A percentile compares a stretch with the other conserved stretches of the same genome.
Evolutionary conservation across 2,888 invertebrate species (phyloP).

Genomic region (Mimumesa dahlbomi): DNA sequence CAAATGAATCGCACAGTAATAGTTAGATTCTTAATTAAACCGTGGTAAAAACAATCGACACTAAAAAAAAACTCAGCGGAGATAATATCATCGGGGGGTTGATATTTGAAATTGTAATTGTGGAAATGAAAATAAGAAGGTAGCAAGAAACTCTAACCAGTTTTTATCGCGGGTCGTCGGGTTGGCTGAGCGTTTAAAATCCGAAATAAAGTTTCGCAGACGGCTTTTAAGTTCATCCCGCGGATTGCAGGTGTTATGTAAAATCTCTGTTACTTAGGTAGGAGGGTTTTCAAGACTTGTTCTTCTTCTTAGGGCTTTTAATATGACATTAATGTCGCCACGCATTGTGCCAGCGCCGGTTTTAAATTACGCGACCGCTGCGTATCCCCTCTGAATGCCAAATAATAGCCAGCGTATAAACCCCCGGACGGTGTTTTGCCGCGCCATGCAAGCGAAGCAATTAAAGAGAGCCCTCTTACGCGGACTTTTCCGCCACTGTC

Average conservation of each 20-base stretch:
- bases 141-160: too few species aligned
- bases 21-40: too few species aligned
- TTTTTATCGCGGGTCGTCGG: too few species aligned
- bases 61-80: too few species aligned
- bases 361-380: conserved; percentile 49
- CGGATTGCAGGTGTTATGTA: conserved; percentile 9
- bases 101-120: too few species aligned
- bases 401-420: conserved; percentile 46
- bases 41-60: too few species aligned
- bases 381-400: conserved; percentile 47
- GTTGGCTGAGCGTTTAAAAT: not conserved
- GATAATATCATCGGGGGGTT: too few species aligned
- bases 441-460: conserved; percentile 34
- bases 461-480: conserved; percentile 36
- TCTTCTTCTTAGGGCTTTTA: conserved; percentile 43
- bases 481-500: conserved; percentile 27
- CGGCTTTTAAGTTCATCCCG: conserved; percentile 10
- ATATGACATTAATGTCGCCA: conserved; percentile 50
- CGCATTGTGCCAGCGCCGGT: conserved; percentile 30
- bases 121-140: too few species aligned
- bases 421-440: conserved; percentile 33
- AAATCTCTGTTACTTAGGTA: conserved; percentile 34
- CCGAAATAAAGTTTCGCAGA: conserved; percentile 8
- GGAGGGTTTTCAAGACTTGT: conserved; percentile 22
- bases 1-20: too few species aligned